Evolutionary conservation across 2,113 vertebrate genomes (phyloP), one percentile per base, ranked within the genome.

Genomic region (Varanus salvator): DNA sequence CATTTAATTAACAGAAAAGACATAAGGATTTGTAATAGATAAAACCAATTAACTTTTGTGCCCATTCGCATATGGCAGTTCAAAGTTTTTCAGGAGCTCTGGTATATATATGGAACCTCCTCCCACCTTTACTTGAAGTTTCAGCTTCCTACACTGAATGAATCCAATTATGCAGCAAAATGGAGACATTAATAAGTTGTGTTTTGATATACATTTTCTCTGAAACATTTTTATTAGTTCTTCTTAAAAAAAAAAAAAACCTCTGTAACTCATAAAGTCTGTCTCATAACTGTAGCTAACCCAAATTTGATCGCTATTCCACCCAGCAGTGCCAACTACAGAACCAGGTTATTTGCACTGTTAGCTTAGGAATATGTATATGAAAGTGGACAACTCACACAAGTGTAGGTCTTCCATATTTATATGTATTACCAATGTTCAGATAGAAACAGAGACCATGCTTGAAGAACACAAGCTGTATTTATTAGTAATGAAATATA

Each of bases 401-500:
- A 52, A 6, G 34, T 85, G 25, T 69, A 78, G 25, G 8, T 89
- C 57, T 78, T 84, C 82, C 1, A 74, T 9, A 27, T 78, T 76
- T 34, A 84, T 44, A 9, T 80, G 21, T 7, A 54, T 82, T 82
- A 82, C 78, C 44, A 80, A 38, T 72, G 14, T 71, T 69, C 38
- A 84, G 27, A 77, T 76, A 34, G 72, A 38, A 44, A 69, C 50
- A 27, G 57, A 17, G 23, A 21, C 80, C 31, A 15, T 54, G n/a
- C 48, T 44, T 31, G 14, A 6, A 23, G 19, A 89, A 12, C 14
- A 23, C 31, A 77, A 89, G 17, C 7, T 77, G 6, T 68, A 72
- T 89, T 69, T 90, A 69, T 77, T 78, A 84, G 38, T 80, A 68
- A 84, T 77, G 31, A 44, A 48, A 90, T 69, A 60, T 82, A 76